Conservation (phyloP, 37 sponge, comb jelly and placozoan species). For the Cliona cf. orientalis region DNA sequence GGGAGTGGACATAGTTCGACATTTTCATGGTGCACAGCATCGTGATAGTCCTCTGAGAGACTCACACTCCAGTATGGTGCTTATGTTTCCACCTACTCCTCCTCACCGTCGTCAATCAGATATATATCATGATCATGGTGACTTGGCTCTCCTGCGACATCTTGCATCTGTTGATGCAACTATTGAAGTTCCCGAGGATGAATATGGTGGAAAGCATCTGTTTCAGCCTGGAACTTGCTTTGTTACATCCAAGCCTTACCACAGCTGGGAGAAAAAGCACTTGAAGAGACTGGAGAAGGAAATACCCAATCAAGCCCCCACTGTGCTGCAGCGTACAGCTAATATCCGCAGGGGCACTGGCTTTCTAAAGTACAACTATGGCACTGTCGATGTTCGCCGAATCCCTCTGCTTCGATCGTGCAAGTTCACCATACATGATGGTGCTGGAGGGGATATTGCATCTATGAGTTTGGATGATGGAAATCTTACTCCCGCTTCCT, state of each 20-base stretch:
- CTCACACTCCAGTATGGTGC: constrained; percentile 58
- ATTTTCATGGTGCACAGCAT: constrained; percentile 66
- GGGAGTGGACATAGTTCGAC: constrained; percentile 58
- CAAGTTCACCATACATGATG: constrained; percentile 64
- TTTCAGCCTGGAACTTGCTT: constrained; percentile 49
- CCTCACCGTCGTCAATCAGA: background rate
- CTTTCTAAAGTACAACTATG: constrained; percentile 54
- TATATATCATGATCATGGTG: constrained; percentile 44
- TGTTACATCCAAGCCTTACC: constrained; percentile 35
- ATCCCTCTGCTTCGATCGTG: constrained; percentile 67
- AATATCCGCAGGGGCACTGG: constrained; percentile 32
- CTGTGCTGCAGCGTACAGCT: constrained; percentile 15
- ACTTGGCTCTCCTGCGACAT: constrained; percentile 41
- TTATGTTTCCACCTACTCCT: constrained; percentile 26
- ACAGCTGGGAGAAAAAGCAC: constrained; percentile 61
- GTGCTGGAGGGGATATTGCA: constrained; percentile 41
- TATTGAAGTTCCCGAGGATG: constrained; percentile 37
- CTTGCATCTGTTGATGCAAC: constrained; percentile 24
- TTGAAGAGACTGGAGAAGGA: constrained; percentile 63
- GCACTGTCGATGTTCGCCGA: constrained; percentile 65
- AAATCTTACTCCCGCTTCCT: constrained; percentile 35
- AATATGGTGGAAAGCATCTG: constrained; percentile 62
- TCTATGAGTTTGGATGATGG: constrained; percentile 69
- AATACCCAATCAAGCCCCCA: constrained; percentile 32
- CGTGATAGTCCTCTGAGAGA: constrained; percentile 29